Evolutionary conservation across 2,113 vertebrate genomes (phyloP).

Genomic region (Xiphorhynchus elegans): DNA sequence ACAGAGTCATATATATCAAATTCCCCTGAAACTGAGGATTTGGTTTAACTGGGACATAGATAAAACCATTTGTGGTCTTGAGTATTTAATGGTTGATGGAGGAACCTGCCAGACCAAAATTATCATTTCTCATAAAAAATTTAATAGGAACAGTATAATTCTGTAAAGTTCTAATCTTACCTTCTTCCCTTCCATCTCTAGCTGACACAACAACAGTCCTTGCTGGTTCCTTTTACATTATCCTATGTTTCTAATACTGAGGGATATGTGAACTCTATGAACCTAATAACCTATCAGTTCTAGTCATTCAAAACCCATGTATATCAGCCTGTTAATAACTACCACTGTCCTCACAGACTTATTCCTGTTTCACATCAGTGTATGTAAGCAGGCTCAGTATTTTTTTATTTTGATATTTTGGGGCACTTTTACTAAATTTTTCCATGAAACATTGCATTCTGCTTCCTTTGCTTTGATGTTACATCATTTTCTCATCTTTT

Average conservation of each 20-base stretch:
- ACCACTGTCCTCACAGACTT: not conserved
- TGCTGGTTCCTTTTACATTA: not conserved
- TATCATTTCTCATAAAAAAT: not conserved
- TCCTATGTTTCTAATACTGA: not conserved
- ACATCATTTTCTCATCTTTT: not conserved
- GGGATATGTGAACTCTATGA: not conserved
- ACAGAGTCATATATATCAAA: not conserved
- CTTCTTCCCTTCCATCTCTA: not conserved
- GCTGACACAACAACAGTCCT: not conserved
- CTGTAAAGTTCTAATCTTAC: not conserved
- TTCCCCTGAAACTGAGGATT: not conserved
- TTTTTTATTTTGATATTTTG: slow-evolving; percentile 16
- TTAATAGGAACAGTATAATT: not conserved
- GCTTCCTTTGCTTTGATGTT: slow-evolving; percentile 28
- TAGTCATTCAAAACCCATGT: not conserved
- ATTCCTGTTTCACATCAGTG: not conserved
- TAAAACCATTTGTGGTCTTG: not conserved
- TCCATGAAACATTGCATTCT: slow-evolving; percentile 26
- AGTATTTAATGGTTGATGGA: not conserved
- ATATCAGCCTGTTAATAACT: not conserved
- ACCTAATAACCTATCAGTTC: not conserved
- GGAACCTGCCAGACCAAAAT: not conserved
- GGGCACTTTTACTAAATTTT: slow-evolving; percentile 13
- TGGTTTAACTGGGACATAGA: not conserved
- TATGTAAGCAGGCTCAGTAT: not conserved